These are phyloP conservation scores for Aldrovandia affinis DNA, from an alignment of 2,797 vertebrate genomes.

Conservation along the genomic window DNA sequence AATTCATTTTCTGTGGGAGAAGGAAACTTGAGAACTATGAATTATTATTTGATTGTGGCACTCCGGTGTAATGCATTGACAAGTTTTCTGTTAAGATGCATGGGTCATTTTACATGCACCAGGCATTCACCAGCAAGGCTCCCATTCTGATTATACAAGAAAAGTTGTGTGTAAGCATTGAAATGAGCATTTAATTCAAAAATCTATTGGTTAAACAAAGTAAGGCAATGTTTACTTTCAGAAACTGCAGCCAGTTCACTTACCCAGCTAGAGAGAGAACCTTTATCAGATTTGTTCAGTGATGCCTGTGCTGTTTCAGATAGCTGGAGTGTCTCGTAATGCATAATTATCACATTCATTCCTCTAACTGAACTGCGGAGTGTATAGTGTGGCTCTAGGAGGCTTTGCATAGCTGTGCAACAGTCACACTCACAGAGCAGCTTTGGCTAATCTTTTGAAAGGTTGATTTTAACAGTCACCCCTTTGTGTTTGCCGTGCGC, in stretches of 20 bases:
- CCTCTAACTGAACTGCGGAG: slow-evolving; percentile 16
- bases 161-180: neutral
- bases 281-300: neutral
- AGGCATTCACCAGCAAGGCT: neutral
- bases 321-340: neutral
- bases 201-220: neutral
- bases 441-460: slow-evolving; percentile 44
- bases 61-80: neutral
- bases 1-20: neutral
- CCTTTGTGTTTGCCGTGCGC: slow-evolving; percentile 25
- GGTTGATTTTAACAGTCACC: slow-evolving; percentile 29
- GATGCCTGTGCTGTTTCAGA: neutral
- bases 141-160: neutral
- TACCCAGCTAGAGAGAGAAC: neutral
- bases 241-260: neutral
- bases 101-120: neutral
- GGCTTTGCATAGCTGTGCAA: slow-evolving; percentile 13
- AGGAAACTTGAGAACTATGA: neutral
- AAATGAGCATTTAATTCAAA: neutral
- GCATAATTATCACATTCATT: slow-evolving; percentile 24
- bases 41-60: neutral
- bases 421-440: slow-evolving; percentile 35
- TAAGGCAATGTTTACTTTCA: neutral
- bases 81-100: neutral
- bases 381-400: neutral